These are phyloP conservation scores for Mesocricetus auratus DNA, from an alignment of 2,113 vertebrate genomes.

Conservation along the genomic window DNA sequence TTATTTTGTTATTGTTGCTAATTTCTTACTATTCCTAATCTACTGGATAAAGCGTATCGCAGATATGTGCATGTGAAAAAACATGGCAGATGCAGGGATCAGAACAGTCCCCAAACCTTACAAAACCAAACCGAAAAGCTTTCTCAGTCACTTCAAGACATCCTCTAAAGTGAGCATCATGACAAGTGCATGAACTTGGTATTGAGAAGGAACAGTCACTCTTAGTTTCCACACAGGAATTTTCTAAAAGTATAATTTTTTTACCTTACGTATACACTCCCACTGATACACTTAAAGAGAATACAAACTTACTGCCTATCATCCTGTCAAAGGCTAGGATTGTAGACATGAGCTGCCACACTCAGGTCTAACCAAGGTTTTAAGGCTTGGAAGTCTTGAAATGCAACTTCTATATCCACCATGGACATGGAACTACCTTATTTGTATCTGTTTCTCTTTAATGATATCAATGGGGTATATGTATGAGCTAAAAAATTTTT, in stretches of 20 bases:
- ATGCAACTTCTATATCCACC: neutral
- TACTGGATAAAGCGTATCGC: neutral
- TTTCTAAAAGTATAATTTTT: no score
- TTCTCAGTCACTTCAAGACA: constrained; percentile 32
- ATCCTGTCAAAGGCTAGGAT: neutral
- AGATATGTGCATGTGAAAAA: neutral
- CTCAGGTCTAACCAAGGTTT: neutral
- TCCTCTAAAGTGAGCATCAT: neutral
- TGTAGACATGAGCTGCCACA: neutral
- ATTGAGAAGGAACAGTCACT: neutral
- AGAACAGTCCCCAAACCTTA: no score
- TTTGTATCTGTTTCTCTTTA: constrained; percentile 9
- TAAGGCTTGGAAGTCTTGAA: neutral
- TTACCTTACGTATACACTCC: no score
- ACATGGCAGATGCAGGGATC: neutral
- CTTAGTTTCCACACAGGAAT: neutral
- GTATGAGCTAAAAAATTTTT: neutral
- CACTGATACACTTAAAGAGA: no score
- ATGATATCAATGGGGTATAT: neutral
- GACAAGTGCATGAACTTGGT: constrained; percentile 37
- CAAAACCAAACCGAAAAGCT: neutral
- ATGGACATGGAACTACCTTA: no score
- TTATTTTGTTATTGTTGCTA: neutral
- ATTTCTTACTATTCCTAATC: neutral
- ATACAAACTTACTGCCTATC: neutral